phyloP scores from a whole-genome alignment of 2,113 vertebrate genomes.

The Eulemur rufifrons region DNA sequence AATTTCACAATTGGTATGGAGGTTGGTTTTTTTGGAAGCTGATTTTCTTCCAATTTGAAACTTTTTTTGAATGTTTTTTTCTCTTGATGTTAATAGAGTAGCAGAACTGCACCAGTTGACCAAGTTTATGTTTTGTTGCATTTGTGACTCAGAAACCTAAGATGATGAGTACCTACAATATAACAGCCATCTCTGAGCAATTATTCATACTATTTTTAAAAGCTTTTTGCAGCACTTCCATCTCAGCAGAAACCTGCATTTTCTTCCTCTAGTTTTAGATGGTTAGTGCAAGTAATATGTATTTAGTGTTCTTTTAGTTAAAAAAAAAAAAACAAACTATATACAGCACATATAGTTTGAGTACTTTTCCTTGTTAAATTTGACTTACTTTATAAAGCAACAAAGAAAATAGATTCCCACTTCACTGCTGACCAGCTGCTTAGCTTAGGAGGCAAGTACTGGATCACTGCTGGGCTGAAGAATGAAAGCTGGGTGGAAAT shows the following conservation, averaged over 20 bases:
- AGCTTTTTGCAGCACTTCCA: not conserved
- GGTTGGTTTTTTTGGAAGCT: not conserved
- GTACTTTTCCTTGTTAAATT: not conserved
- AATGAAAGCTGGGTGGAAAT: not conserved
- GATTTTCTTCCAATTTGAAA: not conserved
- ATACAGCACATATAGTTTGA: not conserved
- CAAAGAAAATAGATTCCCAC: not conserved
- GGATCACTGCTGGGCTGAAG: not conserved
- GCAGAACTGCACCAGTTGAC: not conserved
- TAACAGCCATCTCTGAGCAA: not conserved
- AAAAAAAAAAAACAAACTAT: not conserved
- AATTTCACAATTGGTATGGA: not conserved
- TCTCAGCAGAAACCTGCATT: not conserved
- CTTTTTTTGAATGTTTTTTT: not conserved
- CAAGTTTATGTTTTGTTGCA: not conserved
- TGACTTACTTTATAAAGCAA: not conserved
- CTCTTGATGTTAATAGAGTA: not conserved
- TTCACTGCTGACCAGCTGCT: not conserved
- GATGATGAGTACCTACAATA: not conserved
- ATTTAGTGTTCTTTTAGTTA: conserved; percentile 12
- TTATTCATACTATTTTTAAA: not conserved
- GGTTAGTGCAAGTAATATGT: not conserved
- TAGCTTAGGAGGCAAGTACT: not conserved
- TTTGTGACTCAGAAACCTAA: not conserved
- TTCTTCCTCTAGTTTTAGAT: not conserved